These are phyloP conservation scores for Neodontobutis hainanensis DNA, from an alignment of 2,113 vertebrate species.

Conservation along the genomic window DNA sequence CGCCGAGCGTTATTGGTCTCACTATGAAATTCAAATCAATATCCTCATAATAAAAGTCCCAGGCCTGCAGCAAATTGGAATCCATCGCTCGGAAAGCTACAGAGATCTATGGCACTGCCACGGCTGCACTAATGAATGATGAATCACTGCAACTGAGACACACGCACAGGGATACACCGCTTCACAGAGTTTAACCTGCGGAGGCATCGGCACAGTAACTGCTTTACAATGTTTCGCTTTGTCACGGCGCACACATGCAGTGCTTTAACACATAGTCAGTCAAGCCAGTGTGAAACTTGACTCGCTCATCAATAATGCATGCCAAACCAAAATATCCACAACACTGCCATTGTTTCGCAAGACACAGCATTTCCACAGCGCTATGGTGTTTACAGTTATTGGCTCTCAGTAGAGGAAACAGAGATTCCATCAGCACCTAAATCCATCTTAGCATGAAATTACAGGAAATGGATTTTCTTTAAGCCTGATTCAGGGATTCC, in stretches of 20 bases:
- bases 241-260: not conserved
- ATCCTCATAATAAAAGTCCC: constrained; percentile 64
- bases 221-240: not conserved
- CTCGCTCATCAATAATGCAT: constrained; percentile 54
- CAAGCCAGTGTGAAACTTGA: constrained; percentile 50
- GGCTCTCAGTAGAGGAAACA: constrained; percentile 10
- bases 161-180: constrained; percentile 2
- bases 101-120: constrained; percentile 46
- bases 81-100: constrained; percentile 48
- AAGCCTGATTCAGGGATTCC: not conserved
- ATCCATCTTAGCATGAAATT: constrained; percentile 4
- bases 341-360: constrained; percentile 30
- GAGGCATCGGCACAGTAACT: not conserved
- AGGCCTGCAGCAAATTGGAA: constrained; percentile 66
- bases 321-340: constrained; percentile 35
- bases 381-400: constrained; percentile 40
- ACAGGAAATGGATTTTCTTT: constrained; percentile 36
- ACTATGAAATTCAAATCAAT: constrained; percentile 72
- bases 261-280: constrained; percentile 15
- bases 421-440: not conserved
- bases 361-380: constrained; percentile 26
- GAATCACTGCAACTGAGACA: constrained; percentile 51
- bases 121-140: constrained; percentile 56
- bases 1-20: constrained; percentile 44
- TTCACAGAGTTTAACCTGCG: constrained; percentile 18